Conservation (phyloP, 2,797 vertebrate species). For the Buceros bicornis region DNA sequence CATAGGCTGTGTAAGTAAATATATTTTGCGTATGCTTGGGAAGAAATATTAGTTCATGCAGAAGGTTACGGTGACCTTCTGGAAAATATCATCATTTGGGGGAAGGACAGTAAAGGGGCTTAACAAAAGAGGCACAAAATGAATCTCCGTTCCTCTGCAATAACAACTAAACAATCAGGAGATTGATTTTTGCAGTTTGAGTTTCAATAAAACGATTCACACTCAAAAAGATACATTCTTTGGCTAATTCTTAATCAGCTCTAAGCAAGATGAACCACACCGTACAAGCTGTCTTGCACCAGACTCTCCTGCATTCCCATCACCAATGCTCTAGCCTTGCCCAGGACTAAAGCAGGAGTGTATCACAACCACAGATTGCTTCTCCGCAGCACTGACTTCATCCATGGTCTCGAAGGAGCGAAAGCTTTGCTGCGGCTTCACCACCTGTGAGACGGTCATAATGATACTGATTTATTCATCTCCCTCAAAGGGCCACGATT, state of each 20-base stretch:
- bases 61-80: neutral
- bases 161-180: neutral
- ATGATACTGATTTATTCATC: neutral
- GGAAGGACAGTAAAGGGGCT: neutral
- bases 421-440: neutral
- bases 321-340: neutral
- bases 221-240: neutral
- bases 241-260: neutral
- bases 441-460: neutral
- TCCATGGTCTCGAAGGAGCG: neutral
- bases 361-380: rapidly evolving
- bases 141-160: slow-evolving; percentile 1
- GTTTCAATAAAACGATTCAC: slow-evolving; percentile 1
- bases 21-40: neutral
- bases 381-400: neutral
- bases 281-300: neutral
- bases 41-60: neutral
- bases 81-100: neutral
- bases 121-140: neutral
- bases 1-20: neutral
- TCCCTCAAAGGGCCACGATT: neutral
- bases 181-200: slow-evolving; percentile 16
- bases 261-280: neutral
- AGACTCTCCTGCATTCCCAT: neutral
- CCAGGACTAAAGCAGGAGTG: neutral